A percentile compares a stretch with the other conserved stretches of the same genome.
Conservation (phyloP, 2,888 invertebrate species). For the Papilio demoleus region DNA sequence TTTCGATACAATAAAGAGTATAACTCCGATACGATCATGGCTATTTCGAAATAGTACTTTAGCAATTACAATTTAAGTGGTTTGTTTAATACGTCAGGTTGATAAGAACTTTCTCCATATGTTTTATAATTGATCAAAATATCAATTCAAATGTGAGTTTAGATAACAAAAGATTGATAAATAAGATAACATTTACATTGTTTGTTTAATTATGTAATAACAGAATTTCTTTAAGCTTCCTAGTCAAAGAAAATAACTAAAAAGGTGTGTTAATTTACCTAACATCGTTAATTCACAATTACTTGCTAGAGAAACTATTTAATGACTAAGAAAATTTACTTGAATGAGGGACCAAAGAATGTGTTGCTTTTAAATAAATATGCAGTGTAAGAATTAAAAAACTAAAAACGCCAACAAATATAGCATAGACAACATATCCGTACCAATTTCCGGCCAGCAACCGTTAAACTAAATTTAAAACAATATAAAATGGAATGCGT, state of each 20-base stretch:
- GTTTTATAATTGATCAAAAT: constrained; percentile 36
- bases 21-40: background rate
- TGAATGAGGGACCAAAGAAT: too few species aligned
- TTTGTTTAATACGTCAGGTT: constrained; percentile 31
- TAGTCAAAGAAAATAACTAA: background rate
- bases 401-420: constrained; percentile 8
- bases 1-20: constrained; percentile 23
- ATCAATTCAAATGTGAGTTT: constrained; percentile 17
- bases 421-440: background rate
- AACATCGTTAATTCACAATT: background rate
- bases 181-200: background rate
- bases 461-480: constrained; percentile 26
- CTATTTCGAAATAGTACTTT: constrained; percentile 34
- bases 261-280: constrained; percentile 1
- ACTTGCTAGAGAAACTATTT: constrained; percentile 3
- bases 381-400: background rate
- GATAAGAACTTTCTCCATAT: constrained; percentile 39
- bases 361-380: too few species aligned
- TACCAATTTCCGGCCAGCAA: constrained; percentile 25
- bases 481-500: constrained; percentile 25
- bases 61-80: constrained; percentile 39
- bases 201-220: background rate
- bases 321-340: background rate
- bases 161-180: constrained; percentile 5
- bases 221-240: background rate